Evolutionary conservation across 2,797 vertebrate genomes (phyloP).

Genomic region (Agapornis canus): DNA sequence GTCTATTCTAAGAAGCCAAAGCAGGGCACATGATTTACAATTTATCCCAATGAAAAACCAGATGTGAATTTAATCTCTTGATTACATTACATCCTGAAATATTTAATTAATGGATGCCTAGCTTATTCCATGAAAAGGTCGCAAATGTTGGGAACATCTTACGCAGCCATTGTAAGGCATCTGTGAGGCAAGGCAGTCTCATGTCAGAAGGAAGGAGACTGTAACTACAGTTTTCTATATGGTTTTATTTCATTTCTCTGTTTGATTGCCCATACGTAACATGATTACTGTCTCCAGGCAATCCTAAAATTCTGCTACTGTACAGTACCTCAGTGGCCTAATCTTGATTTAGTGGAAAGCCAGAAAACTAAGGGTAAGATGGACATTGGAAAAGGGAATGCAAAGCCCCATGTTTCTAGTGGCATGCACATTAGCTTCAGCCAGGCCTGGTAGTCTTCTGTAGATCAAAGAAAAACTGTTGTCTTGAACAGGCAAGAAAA

Average conservation of each 20-base stretch:
- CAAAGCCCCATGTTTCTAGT: slow-evolving; percentile 14
- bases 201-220: background rate
- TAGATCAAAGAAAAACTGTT: slow-evolving; percentile 60
- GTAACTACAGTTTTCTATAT: background rate
- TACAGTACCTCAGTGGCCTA: background rate
- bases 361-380: background rate
- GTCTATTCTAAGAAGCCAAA: slow-evolving; percentile 31
- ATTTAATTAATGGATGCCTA: slow-evolving; percentile 70
- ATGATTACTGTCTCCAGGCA: background rate
- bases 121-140: slow-evolving; percentile 61
- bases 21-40: slow-evolving; percentile 57
- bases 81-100: slow-evolving; percentile 68
- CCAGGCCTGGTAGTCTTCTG: slow-evolving; percentile 47
- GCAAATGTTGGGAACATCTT: slow-evolving; percentile 35
- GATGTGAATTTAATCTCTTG: slow-evolving; percentile 69
- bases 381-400: background rate
- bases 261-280: background rate
- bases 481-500: slow-evolving; percentile 58
- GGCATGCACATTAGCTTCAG: background rate
- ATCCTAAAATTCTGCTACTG: background rate
- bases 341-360: background rate
- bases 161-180: background rate
- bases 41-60: slow-evolving; percentile 52
- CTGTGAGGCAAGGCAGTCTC: background rate
- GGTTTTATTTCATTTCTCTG: background rate